These are phyloP conservation scores for Stegodyphus dumicola DNA, from an alignment of 1,140 invertebrate species.

Conservation along the genomic window DNA sequence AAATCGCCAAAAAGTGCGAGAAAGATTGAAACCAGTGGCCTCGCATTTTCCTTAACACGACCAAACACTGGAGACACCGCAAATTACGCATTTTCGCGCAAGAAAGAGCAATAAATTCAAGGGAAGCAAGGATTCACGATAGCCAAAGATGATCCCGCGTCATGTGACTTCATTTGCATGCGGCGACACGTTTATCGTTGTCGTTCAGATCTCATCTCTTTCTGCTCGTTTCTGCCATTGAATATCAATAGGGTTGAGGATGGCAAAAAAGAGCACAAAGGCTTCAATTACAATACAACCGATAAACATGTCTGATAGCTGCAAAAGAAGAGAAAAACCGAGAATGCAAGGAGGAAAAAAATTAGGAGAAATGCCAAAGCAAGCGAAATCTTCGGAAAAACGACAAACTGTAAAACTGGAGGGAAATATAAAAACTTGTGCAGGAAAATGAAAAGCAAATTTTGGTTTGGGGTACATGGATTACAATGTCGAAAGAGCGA, in stretches of 20 bases:
- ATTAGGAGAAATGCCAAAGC: constrained; percentile 7
- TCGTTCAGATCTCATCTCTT: constrained; percentile 30
- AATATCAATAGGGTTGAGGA: constrained; percentile 44
- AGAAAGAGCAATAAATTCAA: background rate
- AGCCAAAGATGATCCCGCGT: constrained; percentile 30
- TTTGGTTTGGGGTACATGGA: background rate
- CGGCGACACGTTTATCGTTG: constrained; percentile 43
- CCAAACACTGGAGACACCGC: background rate
- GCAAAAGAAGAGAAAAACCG: background rate
- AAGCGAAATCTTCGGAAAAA: background rate
- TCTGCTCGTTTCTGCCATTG: constrained; percentile 10
- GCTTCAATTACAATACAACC: constrained; percentile 43
- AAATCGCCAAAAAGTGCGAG: too few relatives aligned
- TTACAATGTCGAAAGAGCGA: constrained; percentile 24
- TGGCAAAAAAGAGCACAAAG: constrained; percentile 33
- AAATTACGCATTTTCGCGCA: background rate
- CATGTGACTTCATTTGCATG: constrained; percentile 53
- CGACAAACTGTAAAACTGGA: background rate
- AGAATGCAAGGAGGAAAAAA: background rate
- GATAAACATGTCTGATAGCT: constrained; percentile 36
- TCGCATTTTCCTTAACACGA: too few relatives aligned
- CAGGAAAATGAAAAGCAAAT: too few relatives aligned
- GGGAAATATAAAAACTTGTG: too few relatives aligned
- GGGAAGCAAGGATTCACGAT: constrained; percentile 1
- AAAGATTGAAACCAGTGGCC: too few relatives aligned